A percentile compares a stretch with the other conserved stretches of the same genome.
phyloP scores from a whole-genome alignment of 2,113 vertebrate species.

The Cololabis saira region DNA sequence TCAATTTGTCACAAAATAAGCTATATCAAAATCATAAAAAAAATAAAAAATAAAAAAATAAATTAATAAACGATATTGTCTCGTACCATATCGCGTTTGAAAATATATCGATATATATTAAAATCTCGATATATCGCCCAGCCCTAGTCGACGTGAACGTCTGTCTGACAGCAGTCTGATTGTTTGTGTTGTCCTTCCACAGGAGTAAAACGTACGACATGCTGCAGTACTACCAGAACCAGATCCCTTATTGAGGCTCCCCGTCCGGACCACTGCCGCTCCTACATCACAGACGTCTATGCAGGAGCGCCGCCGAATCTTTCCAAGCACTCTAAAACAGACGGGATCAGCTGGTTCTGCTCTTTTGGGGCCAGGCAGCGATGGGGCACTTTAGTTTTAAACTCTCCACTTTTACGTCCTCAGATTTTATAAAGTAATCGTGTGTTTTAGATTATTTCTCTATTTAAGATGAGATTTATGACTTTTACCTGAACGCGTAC shows the following conservation, averaged over 20 bases:
- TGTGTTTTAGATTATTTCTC: slow-evolving; percentile 8
- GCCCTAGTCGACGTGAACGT: too few species aligned
- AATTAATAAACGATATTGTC: too few species aligned
- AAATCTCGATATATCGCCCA: too few species aligned
- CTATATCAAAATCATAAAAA: too few species aligned
- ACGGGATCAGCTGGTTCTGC: slow-evolving; percentile 6
- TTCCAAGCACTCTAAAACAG: neutral
- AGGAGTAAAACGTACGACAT: slow-evolving; percentile 99
- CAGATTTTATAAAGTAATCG: slow-evolving; percentile 16
- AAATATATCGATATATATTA: too few species aligned
- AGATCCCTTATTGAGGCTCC: slow-evolving; percentile 93
- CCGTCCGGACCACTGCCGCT: neutral
- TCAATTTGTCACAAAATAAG: too few species aligned
- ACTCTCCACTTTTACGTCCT: slow-evolving; percentile 13
- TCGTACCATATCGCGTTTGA: too few species aligned
- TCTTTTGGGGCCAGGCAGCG: slow-evolving; percentile 1
- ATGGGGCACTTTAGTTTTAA: slow-evolving; percentile 27
- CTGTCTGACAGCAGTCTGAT: too few species aligned
- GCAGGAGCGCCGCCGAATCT: neutral
- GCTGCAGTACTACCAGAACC: slow-evolving; percentile 99
- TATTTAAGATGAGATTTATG: neutral
- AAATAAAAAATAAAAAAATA: too few species aligned
- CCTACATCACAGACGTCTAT: neutral
- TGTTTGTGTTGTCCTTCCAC: slow-evolving; percentile 30
- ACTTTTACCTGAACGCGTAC: slow-evolving; percentile 32